A percentile compares a stretch with the other conserved stretches of the same genome.
Conservation (phyloP, 2,797 vertebrate genomes). For the Sebastolobus alascanus region DNA sequence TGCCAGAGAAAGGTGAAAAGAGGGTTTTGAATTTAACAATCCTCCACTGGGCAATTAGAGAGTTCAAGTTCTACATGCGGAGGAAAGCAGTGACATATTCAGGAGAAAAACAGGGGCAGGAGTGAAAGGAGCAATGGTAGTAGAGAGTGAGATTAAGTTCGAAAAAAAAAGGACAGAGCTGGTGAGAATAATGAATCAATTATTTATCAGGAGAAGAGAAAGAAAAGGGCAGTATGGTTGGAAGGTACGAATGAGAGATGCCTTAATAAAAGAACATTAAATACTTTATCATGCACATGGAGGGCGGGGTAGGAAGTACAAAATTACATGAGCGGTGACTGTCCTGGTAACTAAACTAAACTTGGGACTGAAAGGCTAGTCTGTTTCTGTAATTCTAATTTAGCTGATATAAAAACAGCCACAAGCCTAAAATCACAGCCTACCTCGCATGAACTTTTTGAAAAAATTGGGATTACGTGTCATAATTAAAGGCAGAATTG, state of each 20-base stretch:
- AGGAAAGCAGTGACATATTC: constrained; percentile 56
- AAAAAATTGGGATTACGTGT: constrained; percentile 23
- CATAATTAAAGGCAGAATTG: constrained; percentile 34
- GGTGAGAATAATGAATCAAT: constrained; percentile 74
- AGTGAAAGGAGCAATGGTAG: constrained; percentile 49
- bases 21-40: constrained; percentile 56
- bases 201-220: constrained; percentile 64
- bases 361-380: constrained; percentile 18
- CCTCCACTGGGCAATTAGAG: constrained; percentile 68
- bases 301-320: constrained; percentile 3
- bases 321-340: constrained; percentile 13
- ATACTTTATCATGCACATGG: constrained; percentile 37
- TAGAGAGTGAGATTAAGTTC: constrained; percentile 56
- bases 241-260: constrained; percentile 48
- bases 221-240: constrained; percentile 57
- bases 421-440: constrained; percentile 35
- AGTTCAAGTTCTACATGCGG: constrained; percentile 49
- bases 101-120: constrained; percentile 51
- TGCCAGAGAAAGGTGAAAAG: constrained; percentile 38
- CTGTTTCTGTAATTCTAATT: constrained; percentile 45
- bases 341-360: constrained; percentile 21
- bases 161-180: constrained; percentile 39
- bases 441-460: constrained; percentile 23
- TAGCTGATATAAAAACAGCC: constrained; percentile 45
- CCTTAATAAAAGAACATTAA: constrained; percentile 44